These are phyloP conservation scores for Gryllus longicercus DNA, from an alignment of 2,888 invertebrate species.

Conservation along the genomic window DNA sequence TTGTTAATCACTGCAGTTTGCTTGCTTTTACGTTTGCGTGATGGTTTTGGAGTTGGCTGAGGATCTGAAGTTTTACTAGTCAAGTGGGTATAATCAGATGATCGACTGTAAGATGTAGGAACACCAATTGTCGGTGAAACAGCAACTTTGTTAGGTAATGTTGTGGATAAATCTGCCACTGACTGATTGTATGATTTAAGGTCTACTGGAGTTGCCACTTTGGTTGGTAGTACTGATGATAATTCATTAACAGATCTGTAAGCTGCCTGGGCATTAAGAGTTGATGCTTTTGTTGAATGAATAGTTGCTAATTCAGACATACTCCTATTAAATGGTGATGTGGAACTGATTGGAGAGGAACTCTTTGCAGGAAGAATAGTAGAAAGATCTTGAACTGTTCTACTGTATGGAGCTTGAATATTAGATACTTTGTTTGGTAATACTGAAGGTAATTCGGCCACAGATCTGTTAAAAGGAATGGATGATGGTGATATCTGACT, in stretches of 20 bases:
- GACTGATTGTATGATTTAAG: constrained; percentile 28
- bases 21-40: constrained; percentile 37
- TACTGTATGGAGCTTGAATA: constrained; percentile 29
- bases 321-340: neutral
- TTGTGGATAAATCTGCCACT: constrained; percentile 29
- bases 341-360: constrained; percentile 18
- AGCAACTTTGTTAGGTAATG: constrained; percentile 28
- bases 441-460: constrained; percentile 26
- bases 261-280: neutral
- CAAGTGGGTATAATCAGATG: constrained; percentile 31
- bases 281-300: neutral
- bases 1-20: constrained; percentile 30
- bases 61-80: constrained; percentile 42
- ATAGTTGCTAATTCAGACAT: neutral
- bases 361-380: constrained; percentile 29
- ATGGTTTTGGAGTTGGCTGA: constrained; percentile 34
- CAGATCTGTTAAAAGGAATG: constrained; percentile 30
- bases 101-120: constrained; percentile 27
- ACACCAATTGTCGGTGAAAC: constrained; percentile 21
- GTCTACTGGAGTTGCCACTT: constrained; percentile 29
- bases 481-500: neutral
- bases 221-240: constrained; percentile 30
- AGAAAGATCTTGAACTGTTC: constrained; percentile 29
- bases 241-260: constrained; percentile 28
- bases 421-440: constrained; percentile 28